These are phyloP conservation scores for Hapalemur alaotrensis DNA, from an alignment of 2,797 vertebrate species.

Conservation along the genomic window DNA sequence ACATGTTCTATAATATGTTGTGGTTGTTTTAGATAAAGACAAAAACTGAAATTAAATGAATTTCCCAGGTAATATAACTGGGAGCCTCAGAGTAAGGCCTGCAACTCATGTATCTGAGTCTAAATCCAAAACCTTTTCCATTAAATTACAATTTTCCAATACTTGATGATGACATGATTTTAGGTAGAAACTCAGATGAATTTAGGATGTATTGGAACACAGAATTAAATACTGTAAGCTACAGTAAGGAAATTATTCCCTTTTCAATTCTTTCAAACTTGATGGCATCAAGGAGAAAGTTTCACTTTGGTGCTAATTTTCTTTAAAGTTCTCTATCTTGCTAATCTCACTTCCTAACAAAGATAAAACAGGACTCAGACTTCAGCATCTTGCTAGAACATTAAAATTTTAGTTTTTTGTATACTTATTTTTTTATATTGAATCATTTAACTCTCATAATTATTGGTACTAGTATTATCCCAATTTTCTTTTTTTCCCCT, in stretches of 20 bases:
- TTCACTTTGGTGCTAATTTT: not conserved
- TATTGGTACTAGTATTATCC: too few relatives aligned
- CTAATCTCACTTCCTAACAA: constrained; percentile 30
- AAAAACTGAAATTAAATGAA: not conserved
- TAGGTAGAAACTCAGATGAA: constrained; percentile 24
- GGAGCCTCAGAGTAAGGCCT: not conserved
- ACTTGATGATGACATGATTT: constrained; percentile 43
- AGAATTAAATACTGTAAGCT: constrained; percentile 34
- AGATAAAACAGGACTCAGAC: constrained; percentile 5
- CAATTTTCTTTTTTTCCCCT: too few relatives aligned
- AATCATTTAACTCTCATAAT: too few relatives aligned
- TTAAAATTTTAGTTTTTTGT: not conserved
- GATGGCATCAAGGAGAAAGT: not conserved
- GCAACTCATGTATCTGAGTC: not conserved
- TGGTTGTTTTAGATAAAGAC: not conserved
- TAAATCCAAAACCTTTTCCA: not conserved
- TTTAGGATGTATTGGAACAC: constrained; percentile 2
- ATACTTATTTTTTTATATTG: not conserved
- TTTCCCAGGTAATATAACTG: not conserved
- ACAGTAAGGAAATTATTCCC: not conserved
- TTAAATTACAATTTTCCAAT: constrained; percentile 38
- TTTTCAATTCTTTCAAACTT: constrained; percentile 34
- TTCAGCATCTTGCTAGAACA: not conserved
- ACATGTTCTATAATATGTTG: not conserved
- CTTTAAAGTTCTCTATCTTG: constrained; percentile 24